Evolutionary conservation across 2,888 invertebrate species (phyloP).

Genomic region (Alcis repandata): DNA sequence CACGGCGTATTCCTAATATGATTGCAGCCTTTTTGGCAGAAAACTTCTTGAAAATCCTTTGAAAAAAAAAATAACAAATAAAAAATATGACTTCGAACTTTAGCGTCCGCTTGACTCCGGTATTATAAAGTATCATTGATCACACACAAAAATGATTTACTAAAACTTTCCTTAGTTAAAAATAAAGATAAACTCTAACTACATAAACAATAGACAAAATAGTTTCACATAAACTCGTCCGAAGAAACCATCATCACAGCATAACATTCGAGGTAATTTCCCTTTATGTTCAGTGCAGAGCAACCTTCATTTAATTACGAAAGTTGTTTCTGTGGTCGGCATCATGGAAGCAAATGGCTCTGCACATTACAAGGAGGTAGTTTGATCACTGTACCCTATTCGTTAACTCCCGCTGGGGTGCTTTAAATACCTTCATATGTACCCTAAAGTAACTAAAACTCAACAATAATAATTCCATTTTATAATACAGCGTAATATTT

Average conservation of each 20-base stretch:
- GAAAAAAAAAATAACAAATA: no score
- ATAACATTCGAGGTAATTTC: constrained; percentile 13
- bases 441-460: neutral
- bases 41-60: no score
- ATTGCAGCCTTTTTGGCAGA: no score
- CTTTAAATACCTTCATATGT: constrained; percentile 21
- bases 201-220: neutral
- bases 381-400: constrained; percentile 59
- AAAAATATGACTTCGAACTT: no score
- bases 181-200: neutral
- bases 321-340: constrained; percentile 29
- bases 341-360: constrained; percentile 53
- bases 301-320: constrained; percentile 37
- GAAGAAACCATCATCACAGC: neutral
- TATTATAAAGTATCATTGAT: no score
- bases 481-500: no score
- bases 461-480: no score
- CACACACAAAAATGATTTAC: no score
- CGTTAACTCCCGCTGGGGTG: constrained; percentile 61
- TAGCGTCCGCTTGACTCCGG: no score
- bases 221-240: neutral
- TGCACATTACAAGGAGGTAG: constrained; percentile 56
- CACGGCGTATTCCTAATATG: no score
- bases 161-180: neutral
- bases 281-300: constrained; percentile 20